phyloP scores from a whole-genome alignment of 2,888 invertebrate genomes.

The Stenotaenia linearis region DNA sequence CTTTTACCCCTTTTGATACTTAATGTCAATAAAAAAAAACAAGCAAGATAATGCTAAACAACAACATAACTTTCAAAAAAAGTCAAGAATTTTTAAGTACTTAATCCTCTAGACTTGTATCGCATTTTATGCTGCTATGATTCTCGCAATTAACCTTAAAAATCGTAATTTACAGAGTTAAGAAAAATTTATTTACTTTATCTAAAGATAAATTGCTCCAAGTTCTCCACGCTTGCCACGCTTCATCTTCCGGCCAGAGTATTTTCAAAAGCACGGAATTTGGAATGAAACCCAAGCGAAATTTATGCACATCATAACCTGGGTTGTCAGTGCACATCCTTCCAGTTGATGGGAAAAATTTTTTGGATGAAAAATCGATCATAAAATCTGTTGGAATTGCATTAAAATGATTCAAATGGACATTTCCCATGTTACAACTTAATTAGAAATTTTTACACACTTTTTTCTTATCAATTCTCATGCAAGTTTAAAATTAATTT shows the following conservation, averaged over 20 bases:
- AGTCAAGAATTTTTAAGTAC: too few species aligned
- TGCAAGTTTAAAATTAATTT: not conserved
- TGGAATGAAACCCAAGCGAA: not conserved
- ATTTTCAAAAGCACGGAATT: constrained; percentile 26
- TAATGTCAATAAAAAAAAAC: not conserved
- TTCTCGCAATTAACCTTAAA: not conserved
- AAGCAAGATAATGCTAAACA: not conserved
- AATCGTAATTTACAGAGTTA: not conserved
- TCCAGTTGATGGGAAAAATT: not conserved
- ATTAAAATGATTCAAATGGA: not conserved
- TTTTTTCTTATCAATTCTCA: too few species aligned
- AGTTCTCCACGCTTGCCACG: not conserved
- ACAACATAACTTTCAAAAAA: not conserved
- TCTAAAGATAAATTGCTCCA: not conserved
- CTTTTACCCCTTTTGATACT: not conserved
- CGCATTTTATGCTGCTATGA: not conserved
- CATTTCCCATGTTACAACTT: not conserved
- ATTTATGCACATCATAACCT: constrained; percentile 4
- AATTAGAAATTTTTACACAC: not conserved
- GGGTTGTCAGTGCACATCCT: not conserved
- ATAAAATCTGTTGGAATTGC: not conserved
- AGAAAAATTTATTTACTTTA: not conserved
- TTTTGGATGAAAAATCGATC: not conserved
- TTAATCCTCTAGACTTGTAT: too few species aligned
- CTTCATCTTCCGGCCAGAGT: constrained; percentile 20